A percentile compares a stretch with the other conserved stretches of the same genome.
Conservation (phyloP, 2,113 vertebrate genomes). For the Platysternon megacephalum region DNA sequence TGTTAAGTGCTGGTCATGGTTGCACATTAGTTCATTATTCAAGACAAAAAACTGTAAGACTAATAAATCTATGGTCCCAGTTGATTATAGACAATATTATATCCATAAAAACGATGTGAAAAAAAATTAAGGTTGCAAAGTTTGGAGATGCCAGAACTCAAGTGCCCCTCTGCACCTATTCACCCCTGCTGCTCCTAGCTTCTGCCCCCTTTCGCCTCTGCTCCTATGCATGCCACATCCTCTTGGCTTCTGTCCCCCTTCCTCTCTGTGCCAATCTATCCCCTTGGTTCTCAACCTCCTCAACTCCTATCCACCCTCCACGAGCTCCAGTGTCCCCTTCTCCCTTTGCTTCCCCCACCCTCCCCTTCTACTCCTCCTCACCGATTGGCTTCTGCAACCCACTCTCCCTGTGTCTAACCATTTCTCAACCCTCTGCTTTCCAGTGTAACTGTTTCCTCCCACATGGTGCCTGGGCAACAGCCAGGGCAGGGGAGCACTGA, state of each 20-base stretch:
- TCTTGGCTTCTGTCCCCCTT: background rate
- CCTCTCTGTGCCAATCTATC: background rate
- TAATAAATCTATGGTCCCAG: background rate
- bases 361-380: background rate
- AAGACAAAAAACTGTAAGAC: background rate
- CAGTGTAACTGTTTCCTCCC: background rate
- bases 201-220: background rate
- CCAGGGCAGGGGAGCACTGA: background rate
- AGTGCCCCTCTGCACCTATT: background rate
- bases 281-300: fast-evolving
- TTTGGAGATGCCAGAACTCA: background rate
- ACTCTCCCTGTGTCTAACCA: background rate
- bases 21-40: background rate
- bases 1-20: background rate
- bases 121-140: background rate
- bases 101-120: background rate
- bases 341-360: background rate
- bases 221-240: background rate
- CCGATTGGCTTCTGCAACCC: background rate
- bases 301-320: background rate
- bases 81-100: background rate
- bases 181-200: background rate
- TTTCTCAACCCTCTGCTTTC: background rate
- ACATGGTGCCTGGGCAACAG: background rate
- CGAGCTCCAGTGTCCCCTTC: background rate